Evolutionary conservation across 2,113 vertebrate genomes (phyloP).

Genomic region (Riparia riparia): DNA sequence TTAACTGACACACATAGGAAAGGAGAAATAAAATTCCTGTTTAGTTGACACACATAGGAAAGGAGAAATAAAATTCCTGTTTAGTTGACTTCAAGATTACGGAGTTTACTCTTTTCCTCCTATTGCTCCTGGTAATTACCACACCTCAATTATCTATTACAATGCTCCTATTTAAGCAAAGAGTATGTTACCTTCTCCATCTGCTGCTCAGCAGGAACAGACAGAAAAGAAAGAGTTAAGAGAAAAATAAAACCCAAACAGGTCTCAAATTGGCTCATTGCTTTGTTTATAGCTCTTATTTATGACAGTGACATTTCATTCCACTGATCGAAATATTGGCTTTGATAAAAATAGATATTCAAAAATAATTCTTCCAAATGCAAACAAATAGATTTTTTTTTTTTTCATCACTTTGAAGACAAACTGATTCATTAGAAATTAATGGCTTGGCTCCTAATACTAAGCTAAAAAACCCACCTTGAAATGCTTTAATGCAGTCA

Average conservation of each 20-base stretch:
- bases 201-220: conserved; percentile 41
- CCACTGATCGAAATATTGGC: neutral
- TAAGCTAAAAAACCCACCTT: neutral
- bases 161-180: neutral
- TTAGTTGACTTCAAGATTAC: neutral
- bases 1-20: neutral
- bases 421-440: conserved; percentile 3
- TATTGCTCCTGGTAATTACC: neutral
- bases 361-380: neutral
- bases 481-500: neutral
- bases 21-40: neutral
- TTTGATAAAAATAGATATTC: neutral
- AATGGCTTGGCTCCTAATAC: neutral
- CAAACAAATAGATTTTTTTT: neutral
- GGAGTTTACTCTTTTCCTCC: neutral
- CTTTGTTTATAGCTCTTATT: neutral
- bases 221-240: conserved; percentile 12
- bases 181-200: conserved; percentile 18
- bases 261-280: neutral
- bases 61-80: neutral
- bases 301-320: neutral
- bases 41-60: neutral
- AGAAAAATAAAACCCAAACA: neutral
- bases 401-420: neutral
- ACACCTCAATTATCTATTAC: neutral